Evolutionary conservation across 2,888 invertebrate genomes (phyloP).

Genomic region (Cataglyphis livida): DNA sequence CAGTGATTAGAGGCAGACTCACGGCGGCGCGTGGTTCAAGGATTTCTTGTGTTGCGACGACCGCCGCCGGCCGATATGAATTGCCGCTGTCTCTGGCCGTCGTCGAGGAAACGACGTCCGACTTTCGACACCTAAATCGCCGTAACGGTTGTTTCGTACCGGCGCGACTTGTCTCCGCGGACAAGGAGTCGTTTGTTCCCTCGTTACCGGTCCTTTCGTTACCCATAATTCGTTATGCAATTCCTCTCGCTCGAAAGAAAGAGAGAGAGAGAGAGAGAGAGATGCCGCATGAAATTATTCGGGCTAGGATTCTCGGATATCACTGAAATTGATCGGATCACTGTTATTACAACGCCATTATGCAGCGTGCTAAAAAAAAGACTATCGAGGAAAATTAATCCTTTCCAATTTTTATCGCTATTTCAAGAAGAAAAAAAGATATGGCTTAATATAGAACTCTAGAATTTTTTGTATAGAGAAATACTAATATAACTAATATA

Average conservation of each 20-base stretch:
- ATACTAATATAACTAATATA: neutral
- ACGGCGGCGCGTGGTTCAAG: constrained; percentile 30
- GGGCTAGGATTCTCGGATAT: constrained; percentile 13
- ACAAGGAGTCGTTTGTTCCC: constrained; percentile 57
- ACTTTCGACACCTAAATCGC: constrained; percentile 61
- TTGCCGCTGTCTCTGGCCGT: constrained; percentile 26
- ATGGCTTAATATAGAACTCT: neutral
- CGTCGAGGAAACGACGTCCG: constrained; percentile 38
- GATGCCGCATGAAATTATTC: constrained; percentile 22
- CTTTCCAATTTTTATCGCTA: neutral
- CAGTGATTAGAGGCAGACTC: constrained; percentile 36
- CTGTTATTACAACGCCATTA: constrained; percentile 14
- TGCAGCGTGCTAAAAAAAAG: neutral
- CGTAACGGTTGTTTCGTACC: constrained; percentile 56
- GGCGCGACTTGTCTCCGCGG: constrained; percentile 42
- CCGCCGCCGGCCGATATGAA: constrained; percentile 29
- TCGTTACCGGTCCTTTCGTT: constrained; percentile 55
- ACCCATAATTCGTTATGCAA: constrained; percentile 56
- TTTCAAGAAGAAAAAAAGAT: neutral
- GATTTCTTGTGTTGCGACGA: constrained; percentile 30
- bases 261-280: neutral
- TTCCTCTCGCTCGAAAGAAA: constrained; percentile 1
- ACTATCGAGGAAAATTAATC: neutral
- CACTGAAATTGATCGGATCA: constrained; percentile 22
- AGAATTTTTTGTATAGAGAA: neutral